These are phyloP conservation scores for Psittacula derbiana DNA, from an alignment of 2,797 vertebrate genomes.

Conservation along the genomic window DNA sequence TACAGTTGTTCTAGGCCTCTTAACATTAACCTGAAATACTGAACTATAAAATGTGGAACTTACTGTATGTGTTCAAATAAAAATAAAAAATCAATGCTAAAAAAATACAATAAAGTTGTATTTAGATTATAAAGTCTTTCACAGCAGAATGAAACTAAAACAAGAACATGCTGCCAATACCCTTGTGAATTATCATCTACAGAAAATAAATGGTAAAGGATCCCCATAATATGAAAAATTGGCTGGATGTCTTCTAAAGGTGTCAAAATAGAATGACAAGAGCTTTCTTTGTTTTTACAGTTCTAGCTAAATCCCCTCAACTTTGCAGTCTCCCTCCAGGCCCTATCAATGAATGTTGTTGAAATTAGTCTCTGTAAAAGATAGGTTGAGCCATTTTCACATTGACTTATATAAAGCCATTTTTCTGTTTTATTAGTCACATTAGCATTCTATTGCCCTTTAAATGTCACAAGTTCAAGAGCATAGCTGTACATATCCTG, in stretches of 20 bases:
- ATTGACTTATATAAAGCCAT: constrained; percentile 29
- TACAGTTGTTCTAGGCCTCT: not conserved
- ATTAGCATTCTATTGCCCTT: constrained; percentile 70
- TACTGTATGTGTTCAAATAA: not conserved
- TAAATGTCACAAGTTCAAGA: constrained; percentile 75
- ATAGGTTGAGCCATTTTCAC: constrained; percentile 17
- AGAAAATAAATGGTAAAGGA: not conserved
- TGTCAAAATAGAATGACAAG: not conserved
- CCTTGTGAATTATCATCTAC: not conserved
- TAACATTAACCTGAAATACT: not conserved
- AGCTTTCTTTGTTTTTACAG: not conserved
- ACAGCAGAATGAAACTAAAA: not conserved
- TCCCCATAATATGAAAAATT: not conserved
- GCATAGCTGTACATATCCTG: constrained; percentile 18
- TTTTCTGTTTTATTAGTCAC: constrained; percentile 71
- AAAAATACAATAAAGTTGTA: not conserved
- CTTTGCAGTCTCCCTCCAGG: not conserved
- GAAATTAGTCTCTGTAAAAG: constrained; percentile 46
- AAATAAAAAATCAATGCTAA: not conserved
- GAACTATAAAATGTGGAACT: not conserved
- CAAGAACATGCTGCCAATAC: not conserved
- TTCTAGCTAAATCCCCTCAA: not conserved
- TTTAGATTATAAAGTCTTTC: not conserved
- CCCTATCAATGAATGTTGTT: constrained; percentile 16
- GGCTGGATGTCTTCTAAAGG: not conserved